Evolutionary conservation across 1,140 invertebrate species (phyloP).

Genomic region (Leptopilina clavipes): DNA sequence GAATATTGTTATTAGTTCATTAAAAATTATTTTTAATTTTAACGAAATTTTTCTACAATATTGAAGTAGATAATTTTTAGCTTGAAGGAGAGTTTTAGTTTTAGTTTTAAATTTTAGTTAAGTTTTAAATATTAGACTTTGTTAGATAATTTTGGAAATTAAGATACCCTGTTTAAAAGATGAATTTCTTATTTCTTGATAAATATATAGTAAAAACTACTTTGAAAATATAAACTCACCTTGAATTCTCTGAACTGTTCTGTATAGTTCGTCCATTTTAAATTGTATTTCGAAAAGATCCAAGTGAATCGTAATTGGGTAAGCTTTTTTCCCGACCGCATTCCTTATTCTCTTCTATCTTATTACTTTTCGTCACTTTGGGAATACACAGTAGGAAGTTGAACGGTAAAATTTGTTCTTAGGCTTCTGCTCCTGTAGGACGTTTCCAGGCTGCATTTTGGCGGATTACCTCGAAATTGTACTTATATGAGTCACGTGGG

Average conservation of each 20-base stretch:
- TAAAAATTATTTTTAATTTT: too few relatives aligned
- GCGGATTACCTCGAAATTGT: slow-evolving; percentile 26
- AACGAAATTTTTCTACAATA: too few relatives aligned
- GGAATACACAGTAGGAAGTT: slow-evolving; percentile 10
- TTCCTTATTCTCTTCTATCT: slow-evolving; percentile 7
- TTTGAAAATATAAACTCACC: background rate
- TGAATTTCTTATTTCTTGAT: too few relatives aligned
- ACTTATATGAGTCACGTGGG: slow-evolving; percentile 6
- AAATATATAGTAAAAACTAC: background rate
- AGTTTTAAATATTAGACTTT: too few relatives aligned
- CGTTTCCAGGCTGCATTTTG: background rate
- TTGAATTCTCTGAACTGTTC: background rate
- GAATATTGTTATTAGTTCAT: too few relatives aligned
- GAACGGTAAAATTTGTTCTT: slow-evolving; percentile 1
- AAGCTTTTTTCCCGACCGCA: background rate
- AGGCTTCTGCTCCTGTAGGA: background rate
- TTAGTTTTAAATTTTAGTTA: too few relatives aligned
- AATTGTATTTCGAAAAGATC: slow-evolving; percentile 3
- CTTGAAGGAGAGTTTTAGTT: too few relatives aligned
- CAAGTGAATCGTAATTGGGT: slow-evolving; percentile 24
- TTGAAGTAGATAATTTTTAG: too few relatives aligned
- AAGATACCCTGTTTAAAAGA: too few relatives aligned
- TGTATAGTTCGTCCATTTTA: background rate
- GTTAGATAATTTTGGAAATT: too few relatives aligned
- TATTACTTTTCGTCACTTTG: background rate